Percentiles rank a stretch among this genome's conserved stretches.
Evolutionary conservation across 2,888 invertebrate genomes (phyloP).

Genomic region (Syritta pipiens): DNA sequence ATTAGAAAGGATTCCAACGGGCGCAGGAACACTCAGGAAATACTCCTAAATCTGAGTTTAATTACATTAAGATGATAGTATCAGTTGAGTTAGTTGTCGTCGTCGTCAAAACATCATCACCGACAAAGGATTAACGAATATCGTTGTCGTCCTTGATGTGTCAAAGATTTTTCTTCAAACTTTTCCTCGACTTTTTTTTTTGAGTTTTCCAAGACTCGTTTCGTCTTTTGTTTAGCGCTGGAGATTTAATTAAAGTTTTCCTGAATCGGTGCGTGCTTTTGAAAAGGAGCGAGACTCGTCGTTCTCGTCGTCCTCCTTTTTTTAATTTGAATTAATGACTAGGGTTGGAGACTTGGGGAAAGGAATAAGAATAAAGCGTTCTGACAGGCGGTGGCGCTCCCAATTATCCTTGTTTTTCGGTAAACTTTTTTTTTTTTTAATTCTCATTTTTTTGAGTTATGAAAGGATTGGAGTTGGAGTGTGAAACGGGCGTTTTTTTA

Average conservation of each 20-base stretch:
- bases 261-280: not conserved
- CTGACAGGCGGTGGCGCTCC: slow-evolving; percentile 10
- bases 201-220: not conserved
- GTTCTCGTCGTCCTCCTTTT: slow-evolving; percentile 17
- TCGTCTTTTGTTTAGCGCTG: not conserved
- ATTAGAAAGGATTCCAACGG: slow-evolving; percentile 32
- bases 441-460: slow-evolving; percentile 41
- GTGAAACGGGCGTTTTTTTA: slow-evolving; percentile 39
- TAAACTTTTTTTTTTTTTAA: not conserved
- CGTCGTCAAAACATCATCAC: slow-evolving; percentile 23
- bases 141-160: not conserved
- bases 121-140: too few species aligned
- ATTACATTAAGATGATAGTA: slow-evolving; percentile 59
- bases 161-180: too few species aligned
- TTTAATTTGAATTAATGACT: slow-evolving; percentile 62
- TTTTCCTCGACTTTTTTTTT: not conserved
- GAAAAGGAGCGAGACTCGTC: not conserved
- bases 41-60: slow-evolving; percentile 30
- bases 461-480: slow-evolving; percentile 32
- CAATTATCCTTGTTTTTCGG: slow-evolving; percentile 25
- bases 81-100: slow-evolving; percentile 43
- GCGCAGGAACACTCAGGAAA: not conserved
- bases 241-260: slow-evolving; percentile 32
- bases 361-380: slow-evolving; percentile 22
- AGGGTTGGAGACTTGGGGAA: slow-evolving; percentile 43